Evolutionary conservation across 92 coral and sea anemone genomes (phyloP), one percentile per base, ranked within the genome.

Genomic region (Palythoa caribaeorum): DNA sequence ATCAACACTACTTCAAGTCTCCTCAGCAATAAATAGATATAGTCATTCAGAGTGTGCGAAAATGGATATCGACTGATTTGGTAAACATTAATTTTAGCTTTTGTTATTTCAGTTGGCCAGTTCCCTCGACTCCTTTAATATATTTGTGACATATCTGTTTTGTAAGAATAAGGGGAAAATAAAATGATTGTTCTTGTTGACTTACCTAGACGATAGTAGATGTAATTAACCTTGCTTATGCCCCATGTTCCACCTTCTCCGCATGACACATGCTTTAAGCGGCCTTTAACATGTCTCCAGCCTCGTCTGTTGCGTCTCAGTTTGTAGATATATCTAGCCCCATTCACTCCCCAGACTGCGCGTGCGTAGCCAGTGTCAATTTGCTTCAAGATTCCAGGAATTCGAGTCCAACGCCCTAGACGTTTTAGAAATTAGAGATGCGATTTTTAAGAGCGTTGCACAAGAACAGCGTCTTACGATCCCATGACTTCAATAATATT

Each of bases 281-380:
- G 55, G n/a, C 84, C 84, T 9, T 48, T 39, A 59, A 86, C 20
- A 14, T 13, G 57, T 40, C 60, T 74, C 89, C 89, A 86, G 3
- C 85, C 60, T 62, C 85, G 37, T 20, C 52, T 87, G 66, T 79
- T 79, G 0, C 80, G 73, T n/a, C 39, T 79, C 62, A 87, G 65
- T 65, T 87, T 87, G 80, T 76, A 87, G 65, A 87, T 87, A 16
- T 60, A 19, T 9, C 89, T 73, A 11, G 68, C 76, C 14, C 84
- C 57, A 57, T 77, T 62, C 38, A 48, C 68, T 38, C 76, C 90
- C 84, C 76, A 63, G 16, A 87, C 77, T 11, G 53, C 76, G 5
- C 84, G 83, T 1, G 84, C 65, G 62, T 77, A 77, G 35, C 90
- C 90, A 87, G 90, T 77, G 68, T 87, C 90, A 15, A 87, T 63